Conservation (phyloP, 1,140 invertebrate genomes). For the Melipona quadrifasciata region DNA sequence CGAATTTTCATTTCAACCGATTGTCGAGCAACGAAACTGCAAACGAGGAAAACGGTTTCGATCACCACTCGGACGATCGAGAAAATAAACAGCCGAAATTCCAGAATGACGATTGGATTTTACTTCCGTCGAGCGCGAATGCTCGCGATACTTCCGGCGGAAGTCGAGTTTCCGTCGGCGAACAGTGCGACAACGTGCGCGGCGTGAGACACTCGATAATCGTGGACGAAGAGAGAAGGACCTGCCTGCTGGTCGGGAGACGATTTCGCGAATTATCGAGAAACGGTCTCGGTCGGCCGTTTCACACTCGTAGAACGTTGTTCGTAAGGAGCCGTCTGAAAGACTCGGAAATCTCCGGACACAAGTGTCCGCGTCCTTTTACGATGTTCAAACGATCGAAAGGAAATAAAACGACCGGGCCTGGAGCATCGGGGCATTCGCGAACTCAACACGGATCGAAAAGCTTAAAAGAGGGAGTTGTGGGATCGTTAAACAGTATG, state of each 20-base stretch:
- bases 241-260: conserved; percentile 45
- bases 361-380: conserved; percentile 11
- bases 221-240: conserved; percentile 37
- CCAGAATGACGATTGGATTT: not conserved
- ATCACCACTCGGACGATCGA: not conserved
- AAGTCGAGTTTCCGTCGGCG: not conserved
- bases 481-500: not conserved
- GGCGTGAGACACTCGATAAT: conserved; percentile 62
- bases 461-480: not conserved
- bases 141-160: not conserved
- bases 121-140: not conserved
- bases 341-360: conserved; percentile 17
- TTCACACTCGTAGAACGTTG: conserved; percentile 52
- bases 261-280: conserved; percentile 1
- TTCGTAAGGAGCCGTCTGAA: conserved; percentile 66
- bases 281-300: conserved; percentile 40
- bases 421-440: not conserved
- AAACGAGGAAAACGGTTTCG: not conserved
- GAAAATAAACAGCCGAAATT: not conserved
- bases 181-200: not conserved
- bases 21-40: too few species aligned
- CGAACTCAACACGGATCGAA: too few species aligned
- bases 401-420: not conserved
- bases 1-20: not conserved
- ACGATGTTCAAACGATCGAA: conserved; percentile 28